A percentile compares a stretch with the other conserved stretches of the same genome.
Conservation (phyloP, 2,113 vertebrate genomes). For the Leptocoma aspasia region DNA sequence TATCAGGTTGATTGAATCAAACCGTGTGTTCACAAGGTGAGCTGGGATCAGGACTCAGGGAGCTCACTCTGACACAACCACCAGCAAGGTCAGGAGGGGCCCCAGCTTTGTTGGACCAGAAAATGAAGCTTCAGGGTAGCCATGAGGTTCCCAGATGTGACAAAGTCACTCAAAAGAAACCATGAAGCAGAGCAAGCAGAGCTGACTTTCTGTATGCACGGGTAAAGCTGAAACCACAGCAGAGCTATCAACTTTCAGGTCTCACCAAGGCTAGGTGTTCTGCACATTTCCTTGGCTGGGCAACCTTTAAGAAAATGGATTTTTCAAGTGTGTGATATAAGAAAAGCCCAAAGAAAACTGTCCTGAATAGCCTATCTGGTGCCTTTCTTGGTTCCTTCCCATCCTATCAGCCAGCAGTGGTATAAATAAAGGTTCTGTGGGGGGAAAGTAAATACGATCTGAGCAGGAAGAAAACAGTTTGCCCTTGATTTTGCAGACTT, state of each 20-base stretch:
- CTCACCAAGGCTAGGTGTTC: neutral
- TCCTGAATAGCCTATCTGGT: neutral
- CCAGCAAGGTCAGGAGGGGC: neutral
- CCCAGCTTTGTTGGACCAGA: neutral
- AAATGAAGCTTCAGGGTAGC: neutral
- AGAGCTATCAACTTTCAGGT: neutral
- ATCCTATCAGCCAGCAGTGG: neutral
- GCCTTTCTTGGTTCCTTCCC: neutral
- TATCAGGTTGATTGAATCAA: neutral
- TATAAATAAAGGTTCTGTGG: neutral
- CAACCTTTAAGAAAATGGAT: neutral
- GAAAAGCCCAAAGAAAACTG: neutral
- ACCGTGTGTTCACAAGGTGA: neutral
- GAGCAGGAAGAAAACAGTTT: neutral
- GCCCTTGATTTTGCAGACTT: neutral
- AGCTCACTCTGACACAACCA: neutral
- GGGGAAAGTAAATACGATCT: neutral
- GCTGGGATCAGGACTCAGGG: neutral
- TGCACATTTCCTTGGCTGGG: neutral
- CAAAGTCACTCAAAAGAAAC: neutral
- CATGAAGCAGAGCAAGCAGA: neutral
- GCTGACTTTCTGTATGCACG: neutral
- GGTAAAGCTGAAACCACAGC: neutral
- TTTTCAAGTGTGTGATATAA: neutral
- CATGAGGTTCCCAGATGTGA: slow-evolving; percentile 50